These are phyloP conservation scores for Eueides isabella DNA, from an alignment of 1,140 invertebrate genomes.

Conservation along the genomic window DNA sequence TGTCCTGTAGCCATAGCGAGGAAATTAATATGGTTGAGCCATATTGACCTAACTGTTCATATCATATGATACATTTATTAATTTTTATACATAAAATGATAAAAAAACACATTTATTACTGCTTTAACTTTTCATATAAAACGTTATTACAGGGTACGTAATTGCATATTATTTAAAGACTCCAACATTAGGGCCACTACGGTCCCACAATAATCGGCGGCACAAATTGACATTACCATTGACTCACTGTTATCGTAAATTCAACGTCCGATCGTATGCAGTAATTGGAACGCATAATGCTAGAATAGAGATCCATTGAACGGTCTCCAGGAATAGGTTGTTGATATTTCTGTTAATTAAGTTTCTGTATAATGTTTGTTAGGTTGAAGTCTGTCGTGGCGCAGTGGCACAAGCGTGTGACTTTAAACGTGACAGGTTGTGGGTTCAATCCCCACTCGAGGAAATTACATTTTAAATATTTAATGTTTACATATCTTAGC, in stretches of 20 bases:
- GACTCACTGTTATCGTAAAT: constrained; percentile 9
- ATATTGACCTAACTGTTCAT: too few relatives aligned
- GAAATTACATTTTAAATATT: too few relatives aligned
- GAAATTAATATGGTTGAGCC: too few relatives aligned
- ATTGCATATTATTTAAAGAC: neutral
- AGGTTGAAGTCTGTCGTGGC: too few relatives aligned
- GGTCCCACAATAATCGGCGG: neutral
- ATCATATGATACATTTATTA: too few relatives aligned
- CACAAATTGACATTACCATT: constrained; percentile 15
- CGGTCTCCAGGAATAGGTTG: neutral
- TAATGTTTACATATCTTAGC: too few relatives aligned
- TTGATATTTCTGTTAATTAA: constrained; percentile 21
- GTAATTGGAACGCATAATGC: constrained; percentile 26
- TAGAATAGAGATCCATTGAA: neutral
- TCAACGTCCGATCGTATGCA: neutral
- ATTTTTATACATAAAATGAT: too few relatives aligned
- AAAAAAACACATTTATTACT: neutral
- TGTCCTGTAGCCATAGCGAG: too few relatives aligned
- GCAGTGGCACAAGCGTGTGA: too few relatives aligned
- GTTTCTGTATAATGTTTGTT: neutral
- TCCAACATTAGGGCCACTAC: neutral
- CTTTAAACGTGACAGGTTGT: too few relatives aligned
- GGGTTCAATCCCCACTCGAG: too few relatives aligned
- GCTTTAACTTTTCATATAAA: neutral
- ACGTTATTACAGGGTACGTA: neutral